phyloP scores from a whole-genome alignment of 92 coral and sea anemone genomes.

The Nematostella vectensis region DNA sequence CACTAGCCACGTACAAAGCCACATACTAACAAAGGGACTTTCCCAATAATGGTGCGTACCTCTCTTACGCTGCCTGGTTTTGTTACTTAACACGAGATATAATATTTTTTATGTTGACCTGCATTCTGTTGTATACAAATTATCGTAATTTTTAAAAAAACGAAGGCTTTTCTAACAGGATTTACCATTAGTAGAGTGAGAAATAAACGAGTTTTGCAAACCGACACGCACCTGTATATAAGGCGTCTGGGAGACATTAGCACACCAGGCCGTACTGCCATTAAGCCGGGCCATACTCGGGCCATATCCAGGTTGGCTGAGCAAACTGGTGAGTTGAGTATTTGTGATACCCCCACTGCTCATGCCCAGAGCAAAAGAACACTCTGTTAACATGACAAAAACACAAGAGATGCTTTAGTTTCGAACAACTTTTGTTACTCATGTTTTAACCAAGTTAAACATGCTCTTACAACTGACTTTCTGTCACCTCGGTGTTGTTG shows the following conservation, averaged over 20 bases:
- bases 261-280: constrained; percentile 77
- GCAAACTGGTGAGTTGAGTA: constrained; percentile 40
- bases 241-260: constrained; percentile 19
- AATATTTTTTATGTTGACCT: no score
- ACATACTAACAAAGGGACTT: no score
- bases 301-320: constrained; percentile 17
- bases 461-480: no score
- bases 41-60: no score
- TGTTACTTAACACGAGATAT: no score
- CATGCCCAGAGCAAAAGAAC: constrained; percentile 82
- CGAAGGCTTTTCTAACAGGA: background rate
- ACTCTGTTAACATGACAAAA: constrained; percentile 26
- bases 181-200: background rate
- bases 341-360: constrained; percentile 45
- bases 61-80: no score
- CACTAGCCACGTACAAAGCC: no score
- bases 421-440: no score
- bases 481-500: no score
- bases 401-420: background rate
- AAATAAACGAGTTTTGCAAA: background rate
- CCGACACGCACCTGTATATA: constrained; percentile 52
- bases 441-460: no score
- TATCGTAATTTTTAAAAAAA: background rate
- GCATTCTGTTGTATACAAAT: background rate
- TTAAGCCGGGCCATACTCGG: constrained; percentile 64